Evolutionary conservation across 2,888 invertebrate genomes (phyloP), one percentile per base, ranked within the genome.

Genomic region (Chymomyza fuscimana): DNA sequence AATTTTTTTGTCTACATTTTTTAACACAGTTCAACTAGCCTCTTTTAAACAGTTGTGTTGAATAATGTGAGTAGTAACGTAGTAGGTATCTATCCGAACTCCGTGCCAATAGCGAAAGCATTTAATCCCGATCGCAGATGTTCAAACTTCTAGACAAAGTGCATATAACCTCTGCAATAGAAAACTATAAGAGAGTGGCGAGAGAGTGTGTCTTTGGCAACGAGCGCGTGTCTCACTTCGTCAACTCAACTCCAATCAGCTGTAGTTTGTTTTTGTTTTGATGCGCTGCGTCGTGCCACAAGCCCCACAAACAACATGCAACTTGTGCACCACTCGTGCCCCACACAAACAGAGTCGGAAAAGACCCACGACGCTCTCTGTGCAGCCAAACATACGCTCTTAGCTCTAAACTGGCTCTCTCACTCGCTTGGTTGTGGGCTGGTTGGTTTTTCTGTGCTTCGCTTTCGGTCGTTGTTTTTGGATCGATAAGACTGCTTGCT

Each of bases 181-280:
- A 2, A 10, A 46, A 10, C 6, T 46, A 59, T 40, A 16, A 40
- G 36, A 64, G 36, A 61, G 52, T 16, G 62, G 36, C 56, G 60
- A 63, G 25, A 40, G 61, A 16, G 16, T 19, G 22, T 51, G 61
- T 50, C 68, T 65, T 63, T 56, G 50, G 7, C 29, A 62, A 29
- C 29, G 51, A 52, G 74, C 19, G 25, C 15, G 65, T 54, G 69
- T 40, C 46, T 50, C 68, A 29, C 32, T 58, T 60, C 52, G 63
- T 74, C 60, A 76, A 78, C 82, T 74, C 58, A 76, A 78, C 82
- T 81, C 68, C 77, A 88, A 83, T 85, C 87, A 87, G 87, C 88
- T 87, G 87, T 79, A 76, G 77, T 82, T 88, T 86, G 87, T 86
- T 87, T 86, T 83, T 82, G 80, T 87, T 87, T 84, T 86, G 74